Conservation (phyloP, 2,113 vertebrate species). For the Mirounga angustirostris region DNA sequence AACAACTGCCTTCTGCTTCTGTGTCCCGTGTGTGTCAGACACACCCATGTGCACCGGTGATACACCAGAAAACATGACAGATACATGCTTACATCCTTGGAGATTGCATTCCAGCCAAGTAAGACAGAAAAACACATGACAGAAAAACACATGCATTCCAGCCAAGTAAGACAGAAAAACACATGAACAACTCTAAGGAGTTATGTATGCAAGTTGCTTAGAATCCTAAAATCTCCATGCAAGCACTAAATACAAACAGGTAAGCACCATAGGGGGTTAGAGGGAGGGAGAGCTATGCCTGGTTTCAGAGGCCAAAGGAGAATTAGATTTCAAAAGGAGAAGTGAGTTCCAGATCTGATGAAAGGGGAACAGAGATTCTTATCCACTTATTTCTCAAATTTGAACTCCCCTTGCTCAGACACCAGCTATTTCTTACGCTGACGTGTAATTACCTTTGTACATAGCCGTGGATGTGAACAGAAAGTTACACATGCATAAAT, state of each 20-base stretch:
- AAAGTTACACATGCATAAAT: background rate
- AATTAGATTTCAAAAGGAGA: background rate
- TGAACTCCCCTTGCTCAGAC: background rate
- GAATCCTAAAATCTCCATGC: background rate
- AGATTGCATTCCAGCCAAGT: background rate
- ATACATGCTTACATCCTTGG: background rate
- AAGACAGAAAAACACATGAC: background rate
- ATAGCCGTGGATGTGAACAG: background rate
- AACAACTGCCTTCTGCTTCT: background rate
- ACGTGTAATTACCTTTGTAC: background rate
- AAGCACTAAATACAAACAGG: background rate
- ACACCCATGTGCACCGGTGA: background rate
- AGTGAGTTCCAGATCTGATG: background rate
- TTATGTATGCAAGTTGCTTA: background rate
- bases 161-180: background rate
- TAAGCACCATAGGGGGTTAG: too few species aligned
- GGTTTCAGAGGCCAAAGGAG: background rate
- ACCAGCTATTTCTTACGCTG: background rate
- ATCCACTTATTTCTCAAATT: background rate
- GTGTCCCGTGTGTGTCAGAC: background rate
- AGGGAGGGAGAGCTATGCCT: background rate
- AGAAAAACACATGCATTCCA: background rate
- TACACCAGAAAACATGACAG: background rate
- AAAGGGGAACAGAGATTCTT: background rate
- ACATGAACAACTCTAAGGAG: background rate